Base-by-base conservation (phyloP, 2,888 invertebrate genomes). In the Aelia acuminata region DNA sequence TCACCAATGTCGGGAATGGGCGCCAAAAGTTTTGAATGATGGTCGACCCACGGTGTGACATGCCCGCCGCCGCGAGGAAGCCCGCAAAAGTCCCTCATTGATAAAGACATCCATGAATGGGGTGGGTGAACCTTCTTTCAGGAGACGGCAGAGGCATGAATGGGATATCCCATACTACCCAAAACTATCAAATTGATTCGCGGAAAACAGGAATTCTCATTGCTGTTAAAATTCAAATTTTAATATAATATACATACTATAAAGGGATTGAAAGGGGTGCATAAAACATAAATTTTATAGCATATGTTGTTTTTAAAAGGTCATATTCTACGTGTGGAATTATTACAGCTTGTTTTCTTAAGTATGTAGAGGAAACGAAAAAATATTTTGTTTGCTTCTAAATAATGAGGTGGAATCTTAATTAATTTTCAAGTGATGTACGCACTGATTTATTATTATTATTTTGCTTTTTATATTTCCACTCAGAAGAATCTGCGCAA, bases 41-140 rank as follows among this genome's bases (percentile, higher is more conserved):
- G 20, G 47, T n/a, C 50, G n/a, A 31, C 47, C 50, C 50, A 22
- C 31, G 63, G 26, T 13, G 31, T 63, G 85, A 85, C 50, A 50
- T 85, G 85, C 85, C 50, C 85, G 50, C 75, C 49, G 35, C 50
- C 35, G 53, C 50, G 50, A 53, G 50, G 22, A 39, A 39, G 47
- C 84, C 26, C 84, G 84, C 49, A 49, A 48, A 49, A 84, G 50
- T 39, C 85, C 26, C 85, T 50, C 85, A 85, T 85, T 85, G 85
- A 85, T 85, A 53, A 84, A 85, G 85, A 35, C 50, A 39, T 85
- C 50, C 85, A 85, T 85, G 85, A 85, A 85, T 85, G 85, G 39
- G 53, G 48, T 84, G 43, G 43, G 43, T 43, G 20, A 80, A 80
- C 75, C 75, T 80, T 63, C 63, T 63, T 63, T 63, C 63, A 63